Evolutionary conservation across 2,888 invertebrate species (phyloP).

Genomic region (Brachycybe producta): DNA sequence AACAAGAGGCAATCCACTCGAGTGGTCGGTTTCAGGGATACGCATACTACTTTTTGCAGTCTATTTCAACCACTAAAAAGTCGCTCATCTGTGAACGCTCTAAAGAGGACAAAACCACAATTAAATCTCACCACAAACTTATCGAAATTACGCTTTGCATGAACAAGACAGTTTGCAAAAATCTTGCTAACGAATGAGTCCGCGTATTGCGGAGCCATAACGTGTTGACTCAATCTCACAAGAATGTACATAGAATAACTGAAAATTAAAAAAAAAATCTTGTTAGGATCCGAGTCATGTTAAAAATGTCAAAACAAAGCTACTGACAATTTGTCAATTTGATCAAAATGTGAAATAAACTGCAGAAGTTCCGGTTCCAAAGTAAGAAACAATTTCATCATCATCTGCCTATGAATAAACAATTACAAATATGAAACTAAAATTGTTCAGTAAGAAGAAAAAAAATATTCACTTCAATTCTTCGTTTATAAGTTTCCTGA

Average conservation of each 20-base stretch:
- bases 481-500: slow-evolving; percentile 35
- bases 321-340: slow-evolving; percentile 76
- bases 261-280: slow-evolving; percentile 27
- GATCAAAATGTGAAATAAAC: slow-evolving; percentile 75
- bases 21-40: no score
- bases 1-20: no score
- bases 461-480: slow-evolving; percentile 29
- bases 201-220: slow-evolving; percentile 73
- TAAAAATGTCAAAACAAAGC: not conserved
- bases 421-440: not conserved
- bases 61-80: no score
- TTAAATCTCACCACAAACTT: slow-evolving; percentile 66
- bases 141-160: slow-evolving; percentile 82
- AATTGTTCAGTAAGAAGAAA: not conserved
- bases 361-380: slow-evolving; percentile 73
- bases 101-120: no score
- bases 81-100: slow-evolving; percentile 4
- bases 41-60: no score
- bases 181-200: slow-evolving; percentile 78
- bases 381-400: slow-evolving; percentile 76
- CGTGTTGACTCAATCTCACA: slow-evolving; percentile 81
- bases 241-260: slow-evolving; percentile 90
- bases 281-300: not conserved
- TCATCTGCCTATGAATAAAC: slow-evolving; percentile 41
- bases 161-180: slow-evolving; percentile 70